These are phyloP conservation scores for Julus scanicus DNA, from an alignment of 2,888 invertebrate species.

Conservation along the genomic window DNA sequence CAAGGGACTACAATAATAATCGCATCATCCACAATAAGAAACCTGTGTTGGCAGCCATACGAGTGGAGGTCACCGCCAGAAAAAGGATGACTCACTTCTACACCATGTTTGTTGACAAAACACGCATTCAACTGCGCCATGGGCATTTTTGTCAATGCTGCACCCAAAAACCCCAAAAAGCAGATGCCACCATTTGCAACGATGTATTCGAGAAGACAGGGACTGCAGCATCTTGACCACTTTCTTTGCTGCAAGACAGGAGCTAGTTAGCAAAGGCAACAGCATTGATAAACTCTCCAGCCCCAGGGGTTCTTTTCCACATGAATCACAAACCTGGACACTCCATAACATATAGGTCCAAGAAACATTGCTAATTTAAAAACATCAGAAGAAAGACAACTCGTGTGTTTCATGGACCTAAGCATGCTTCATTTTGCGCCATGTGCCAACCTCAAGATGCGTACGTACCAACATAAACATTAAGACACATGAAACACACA, in stretches of 20 bases:
- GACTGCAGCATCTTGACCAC: background rate
- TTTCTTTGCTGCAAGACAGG: background rate
- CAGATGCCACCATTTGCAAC: constrained; percentile 1
- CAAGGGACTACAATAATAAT: background rate
- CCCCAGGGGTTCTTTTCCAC: no score
- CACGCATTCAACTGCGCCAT: constrained; percentile 32
- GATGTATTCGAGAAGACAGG: background rate
- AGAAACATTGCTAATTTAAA: no score
- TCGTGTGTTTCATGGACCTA: no score
- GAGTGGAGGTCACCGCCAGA: constrained; percentile 19
- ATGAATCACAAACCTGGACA: no score
- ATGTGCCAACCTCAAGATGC: no score
- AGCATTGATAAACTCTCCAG: no score
- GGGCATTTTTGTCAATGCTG: constrained; percentile 8
- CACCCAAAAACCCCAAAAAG: background rate
- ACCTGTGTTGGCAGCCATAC: constrained; percentile 11
- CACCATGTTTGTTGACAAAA: constrained; percentile 26
- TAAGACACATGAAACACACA: no score
- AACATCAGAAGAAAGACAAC: no score
- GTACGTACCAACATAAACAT: no score
- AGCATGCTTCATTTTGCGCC: no score
- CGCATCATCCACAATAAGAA: background rate
- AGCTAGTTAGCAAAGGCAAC: no score
- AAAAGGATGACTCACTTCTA: constrained; percentile 26
- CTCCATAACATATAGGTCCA: no score